phyloP scores from a whole-genome alignment of 2,888 invertebrate species.

The Sicus ferrugineus region DNA sequence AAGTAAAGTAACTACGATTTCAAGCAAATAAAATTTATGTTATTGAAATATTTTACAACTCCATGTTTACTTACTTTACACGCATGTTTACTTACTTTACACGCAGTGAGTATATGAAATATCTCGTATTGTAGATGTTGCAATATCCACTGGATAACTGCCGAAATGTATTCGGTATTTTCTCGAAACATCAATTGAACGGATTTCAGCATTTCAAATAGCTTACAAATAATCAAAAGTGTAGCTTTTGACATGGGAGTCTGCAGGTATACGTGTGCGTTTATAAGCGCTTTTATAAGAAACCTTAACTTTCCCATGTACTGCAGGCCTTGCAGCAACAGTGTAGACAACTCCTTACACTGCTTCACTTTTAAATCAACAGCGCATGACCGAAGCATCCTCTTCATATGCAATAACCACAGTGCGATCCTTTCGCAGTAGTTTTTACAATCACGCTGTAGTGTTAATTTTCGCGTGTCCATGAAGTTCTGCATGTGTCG shows the following conservation, averaged over 20 bases:
- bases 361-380: conserved; percentile 68
- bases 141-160: conserved; percentile 77
- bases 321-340: conserved; percentile 69
- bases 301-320: conserved; percentile 73
- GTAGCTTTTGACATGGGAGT: conserved; percentile 81
- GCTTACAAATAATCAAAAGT: conserved; percentile 78
- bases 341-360: conserved; percentile 64
- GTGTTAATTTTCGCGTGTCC: conserved; percentile 67
- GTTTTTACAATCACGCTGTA: conserved; percentile 71
- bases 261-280: conserved; percentile 74
- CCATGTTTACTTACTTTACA: no score
- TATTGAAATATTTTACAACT: no score
- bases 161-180: conserved; percentile 75
- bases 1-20: no score
- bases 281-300: conserved; percentile 70
- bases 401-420: conserved; percentile 73
- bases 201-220: conserved; percentile 82
- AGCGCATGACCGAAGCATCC: conserved; percentile 64
- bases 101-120: conserved; percentile 71
- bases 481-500: conserved; percentile 69
- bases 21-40: no score
- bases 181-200: conserved; percentile 76
- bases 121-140: conserved; percentile 84
- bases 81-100: conserved; percentile 71
- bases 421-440: conserved; percentile 66